phyloP scores from a whole-genome alignment of 2,797 vertebrate genomes.

The Coccyzus lansbergi region DNA sequence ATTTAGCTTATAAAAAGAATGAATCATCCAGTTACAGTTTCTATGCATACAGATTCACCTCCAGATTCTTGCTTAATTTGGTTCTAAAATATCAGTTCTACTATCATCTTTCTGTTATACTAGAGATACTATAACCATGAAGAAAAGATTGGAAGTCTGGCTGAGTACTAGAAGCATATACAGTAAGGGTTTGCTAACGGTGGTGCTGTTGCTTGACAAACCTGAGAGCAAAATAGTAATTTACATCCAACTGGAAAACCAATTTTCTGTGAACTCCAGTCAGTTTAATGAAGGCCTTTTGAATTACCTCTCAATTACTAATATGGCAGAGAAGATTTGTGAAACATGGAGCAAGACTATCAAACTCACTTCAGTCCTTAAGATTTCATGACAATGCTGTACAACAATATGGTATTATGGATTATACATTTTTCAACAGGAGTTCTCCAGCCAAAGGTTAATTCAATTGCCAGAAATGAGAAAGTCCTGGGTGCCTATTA shows the following conservation, averaged over 20 bases:
- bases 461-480: not conserved
- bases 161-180: not conserved
- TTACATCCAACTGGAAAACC: not conserved
- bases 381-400: not conserved
- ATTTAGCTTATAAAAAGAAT: not conserved
- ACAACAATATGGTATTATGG: not conserved
- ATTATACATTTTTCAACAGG: not conserved
- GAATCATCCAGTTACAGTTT: not conserved
- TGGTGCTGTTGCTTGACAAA: not conserved
- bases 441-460: constrained; percentile 18
- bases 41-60: not conserved
- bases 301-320: not conserved
- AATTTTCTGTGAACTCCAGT: not conserved
- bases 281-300: not conserved
- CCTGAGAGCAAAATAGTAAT: not conserved
- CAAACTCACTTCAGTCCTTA: not conserved
- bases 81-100: not conserved
- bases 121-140: not conserved
- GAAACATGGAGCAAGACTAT: not conserved
- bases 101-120: not conserved
- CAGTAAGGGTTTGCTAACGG: not conserved
- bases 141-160: not conserved
- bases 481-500: not conserved
- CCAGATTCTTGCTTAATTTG: not conserved
- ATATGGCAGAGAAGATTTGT: not conserved